A percentile compares a stretch with the other conserved stretches of the same genome.
Conservation (phyloP, 2,888 invertebrate species). For the Helobdella robusta region DNA sequence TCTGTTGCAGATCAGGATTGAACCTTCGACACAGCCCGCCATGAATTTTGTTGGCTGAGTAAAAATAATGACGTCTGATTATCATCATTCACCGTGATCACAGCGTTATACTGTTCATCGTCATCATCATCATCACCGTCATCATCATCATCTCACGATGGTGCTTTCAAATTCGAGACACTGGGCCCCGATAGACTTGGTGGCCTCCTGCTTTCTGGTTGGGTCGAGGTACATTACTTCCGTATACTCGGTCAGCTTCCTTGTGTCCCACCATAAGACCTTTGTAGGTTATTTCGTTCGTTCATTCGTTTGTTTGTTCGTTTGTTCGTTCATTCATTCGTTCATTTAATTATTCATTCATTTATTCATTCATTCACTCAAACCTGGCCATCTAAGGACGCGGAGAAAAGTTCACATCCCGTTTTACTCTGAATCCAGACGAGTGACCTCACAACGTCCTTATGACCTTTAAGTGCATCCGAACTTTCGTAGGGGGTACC, state of each 20-base stretch:
- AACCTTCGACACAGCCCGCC: slow-evolving; percentile 61
- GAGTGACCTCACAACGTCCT: slow-evolving; percentile 76
- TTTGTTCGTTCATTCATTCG: not conserved
- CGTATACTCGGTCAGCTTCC: slow-evolving; percentile 64
- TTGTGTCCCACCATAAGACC: slow-evolving; percentile 68
- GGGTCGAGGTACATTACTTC: slow-evolving; percentile 65
- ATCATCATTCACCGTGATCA: not conserved
- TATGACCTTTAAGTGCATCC: slow-evolving; percentile 71
- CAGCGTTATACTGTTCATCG: not conserved
- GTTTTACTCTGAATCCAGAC: slow-evolving; percentile 89
- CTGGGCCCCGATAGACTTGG: slow-evolving; percentile 65
- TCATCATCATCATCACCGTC: slow-evolving; percentile 8
- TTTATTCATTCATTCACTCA: slow-evolving; percentile 44
- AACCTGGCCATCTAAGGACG: slow-evolving; percentile 82
- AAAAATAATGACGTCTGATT: not conserved
- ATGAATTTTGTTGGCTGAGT: slow-evolving; percentile 66
- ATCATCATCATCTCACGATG: slow-evolving; percentile 51
- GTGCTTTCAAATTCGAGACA: slow-evolving; percentile 72
- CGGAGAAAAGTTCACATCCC: slow-evolving; percentile 84
- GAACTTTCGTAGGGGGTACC: slow-evolving; percentile 68
- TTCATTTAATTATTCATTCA: not conserved
- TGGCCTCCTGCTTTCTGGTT: slow-evolving; percentile 59
- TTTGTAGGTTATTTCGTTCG: slow-evolving; percentile 1
- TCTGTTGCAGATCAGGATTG: slow-evolving; percentile 61
- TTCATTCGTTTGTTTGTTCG: not conserved